A percentile compares a stretch with the other conserved stretches of the same genome.
phyloP scores from a whole-genome alignment of 2,888 invertebrate genomes.

The Acanthosepion lycidas region DNA sequence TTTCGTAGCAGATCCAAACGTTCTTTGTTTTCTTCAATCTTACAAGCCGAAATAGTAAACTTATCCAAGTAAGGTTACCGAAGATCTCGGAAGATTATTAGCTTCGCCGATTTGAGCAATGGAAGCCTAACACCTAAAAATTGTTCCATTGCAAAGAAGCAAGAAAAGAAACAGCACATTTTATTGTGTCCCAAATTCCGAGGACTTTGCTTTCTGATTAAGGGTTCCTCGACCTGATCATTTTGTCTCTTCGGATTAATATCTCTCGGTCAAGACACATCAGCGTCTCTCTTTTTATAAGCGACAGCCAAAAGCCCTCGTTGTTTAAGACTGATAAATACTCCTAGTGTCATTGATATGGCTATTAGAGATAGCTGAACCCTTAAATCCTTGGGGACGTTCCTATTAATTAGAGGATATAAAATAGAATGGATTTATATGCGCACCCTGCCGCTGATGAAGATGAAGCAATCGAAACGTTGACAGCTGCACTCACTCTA shows the following conservation, averaged over 20 bases:
- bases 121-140: too few relatives aligned
- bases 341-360: not conserved
- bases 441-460: not conserved
- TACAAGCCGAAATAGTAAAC: too few relatives aligned
- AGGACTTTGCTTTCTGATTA: not conserved
- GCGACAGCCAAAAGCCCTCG: not conserved
- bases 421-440: not conserved
- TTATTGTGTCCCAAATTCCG: not conserved
- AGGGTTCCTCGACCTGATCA: not conserved
- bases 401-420: constrained; percentile 20
- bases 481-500: constrained; percentile 5
- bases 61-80: too few relatives aligned
- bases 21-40: too few relatives aligned
- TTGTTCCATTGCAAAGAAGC: too few relatives aligned
- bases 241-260: not conserved
- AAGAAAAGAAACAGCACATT: too few relatives aligned
- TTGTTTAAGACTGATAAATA: not conserved
- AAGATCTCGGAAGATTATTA: too few relatives aligned
- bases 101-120: too few relatives aligned
- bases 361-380: not conserved
- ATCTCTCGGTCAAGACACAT: not conserved
- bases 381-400: not conserved
- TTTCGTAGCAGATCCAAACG: too few relatives aligned
- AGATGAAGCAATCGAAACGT: constrained; percentile 9
- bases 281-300: not conserved